Percentiles rank a stretch among this genome's conserved stretches.
phyloP scores from a whole-genome alignment of 2,797 vertebrate species.

The Pseudochaenichthys georgianus region DNA sequence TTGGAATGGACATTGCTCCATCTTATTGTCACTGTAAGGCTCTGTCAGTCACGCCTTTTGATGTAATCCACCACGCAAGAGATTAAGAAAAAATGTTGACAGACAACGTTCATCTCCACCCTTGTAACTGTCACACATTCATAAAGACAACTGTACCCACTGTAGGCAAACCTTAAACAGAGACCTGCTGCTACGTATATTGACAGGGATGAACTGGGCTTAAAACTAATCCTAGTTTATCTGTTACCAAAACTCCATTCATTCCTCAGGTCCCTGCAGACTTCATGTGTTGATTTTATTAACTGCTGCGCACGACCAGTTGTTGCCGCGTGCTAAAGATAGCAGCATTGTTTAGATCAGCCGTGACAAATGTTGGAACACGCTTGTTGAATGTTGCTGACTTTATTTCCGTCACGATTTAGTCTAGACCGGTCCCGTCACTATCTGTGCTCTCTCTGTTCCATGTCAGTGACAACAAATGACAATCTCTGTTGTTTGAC shows the following conservation, averaged over 20 bases:
- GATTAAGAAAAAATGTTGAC: conserved; percentile 19
- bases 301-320: conserved; percentile 45
- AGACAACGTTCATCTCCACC: conserved; percentile 21
- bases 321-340: conserved; percentile 63
- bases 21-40: not conserved
- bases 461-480: conserved; percentile 47
- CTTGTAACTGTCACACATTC: not conserved
- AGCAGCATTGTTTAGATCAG: conserved; percentile 59
- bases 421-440: conserved; percentile 20
- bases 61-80: conserved; percentile 8
- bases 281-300: conserved; percentile 51
- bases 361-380: conserved; percentile 48
- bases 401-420: conserved; percentile 34
- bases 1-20: not conserved
- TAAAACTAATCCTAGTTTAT: conserved; percentile 24
- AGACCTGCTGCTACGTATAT: not conserved
- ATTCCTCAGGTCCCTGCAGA: conserved; percentile 34
- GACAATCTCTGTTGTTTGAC: conserved; percentile 36
- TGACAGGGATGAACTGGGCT: not conserved
- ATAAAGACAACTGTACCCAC: conserved; percentile 9
- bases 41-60: conserved; percentile 5
- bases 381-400: conserved; percentile 38
- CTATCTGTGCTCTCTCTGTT: conserved; percentile 14
- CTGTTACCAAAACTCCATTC: not conserved
- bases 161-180: not conserved